These are phyloP conservation scores for Hyperoodon ampullatus DNA, from an alignment of 2,113 vertebrate species.

Conservation along the genomic window DNA sequence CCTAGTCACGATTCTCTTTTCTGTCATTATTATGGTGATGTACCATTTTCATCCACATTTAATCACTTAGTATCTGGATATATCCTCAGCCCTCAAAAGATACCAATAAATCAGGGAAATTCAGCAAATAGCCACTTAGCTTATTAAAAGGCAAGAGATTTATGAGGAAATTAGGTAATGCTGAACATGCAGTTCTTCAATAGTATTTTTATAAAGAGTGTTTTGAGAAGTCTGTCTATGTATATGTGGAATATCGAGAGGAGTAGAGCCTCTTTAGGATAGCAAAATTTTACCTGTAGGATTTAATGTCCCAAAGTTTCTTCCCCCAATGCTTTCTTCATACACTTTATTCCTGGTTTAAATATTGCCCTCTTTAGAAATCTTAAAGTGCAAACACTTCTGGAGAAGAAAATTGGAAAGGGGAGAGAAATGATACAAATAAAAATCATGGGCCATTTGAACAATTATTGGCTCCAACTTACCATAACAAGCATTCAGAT, in stretches of 20 bases:
- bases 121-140: slow-evolving; percentile 74
- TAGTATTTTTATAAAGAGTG: background rate
- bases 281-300: background rate
- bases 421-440: background rate
- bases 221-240: background rate
- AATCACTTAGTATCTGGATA: slow-evolving; percentile 72
- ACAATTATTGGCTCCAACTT: background rate
- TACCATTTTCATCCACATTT: slow-evolving; percentile 62
- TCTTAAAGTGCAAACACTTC: background rate
- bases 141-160: slow-evolving; percentile 80
- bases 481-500: background rate
- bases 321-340: background rate
- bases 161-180: slow-evolving; percentile 73
- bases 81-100: slow-evolving; percentile 50
- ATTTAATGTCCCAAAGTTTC: background rate
- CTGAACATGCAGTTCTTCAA: slow-evolving; percentile 54
- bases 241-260: background rate
- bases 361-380: background rate
- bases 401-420: slow-evolving; percentile 26
- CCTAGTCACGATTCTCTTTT: slow-evolving; percentile 36
- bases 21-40: slow-evolving; percentile 50
- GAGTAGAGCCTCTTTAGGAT: background rate
- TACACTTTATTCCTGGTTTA: background rate
- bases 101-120: slow-evolving; percentile 72
- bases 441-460: background rate